phyloP scores from a whole-genome alignment of 2,888 invertebrate species.

The Ephialtes manifestator region DNA sequence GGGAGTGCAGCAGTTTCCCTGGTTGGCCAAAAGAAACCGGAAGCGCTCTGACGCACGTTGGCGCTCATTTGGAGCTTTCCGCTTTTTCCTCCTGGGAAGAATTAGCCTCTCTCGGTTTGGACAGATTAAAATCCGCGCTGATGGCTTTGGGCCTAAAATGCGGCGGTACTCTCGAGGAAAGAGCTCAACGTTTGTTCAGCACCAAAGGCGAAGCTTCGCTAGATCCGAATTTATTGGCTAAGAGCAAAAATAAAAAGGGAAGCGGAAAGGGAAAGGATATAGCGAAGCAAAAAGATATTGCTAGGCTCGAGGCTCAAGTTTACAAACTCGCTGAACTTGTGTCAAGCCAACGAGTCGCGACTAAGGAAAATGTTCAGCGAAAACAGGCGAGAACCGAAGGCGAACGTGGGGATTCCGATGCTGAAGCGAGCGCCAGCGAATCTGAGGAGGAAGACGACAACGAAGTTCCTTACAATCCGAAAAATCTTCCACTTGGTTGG shows the following conservation, averaged over 20 bases:
- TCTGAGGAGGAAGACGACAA: conserved; percentile 96
- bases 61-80: conserved; percentile 98
- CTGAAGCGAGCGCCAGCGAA: conserved; percentile 93
- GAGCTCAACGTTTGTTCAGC: conserved; percentile 97
- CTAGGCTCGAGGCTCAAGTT: conserved; percentile 95
- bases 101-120: conserved; percentile 97
- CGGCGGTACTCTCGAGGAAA: conserved; percentile 98
- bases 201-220: conserved; percentile 98
- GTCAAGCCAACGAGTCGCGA: conserved; percentile 94
- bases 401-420: conserved; percentile 96
- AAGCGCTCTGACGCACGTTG: conserved; percentile 96
- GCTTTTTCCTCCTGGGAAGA: conserved; percentile 99
- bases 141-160: conserved; percentile 99
- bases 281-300: conserved; percentile 94
- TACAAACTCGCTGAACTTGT: conserved; percentile 95
- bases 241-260: conserved; percentile 92
- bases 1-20: conserved; percentile 96
- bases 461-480: conserved; percentile 99
- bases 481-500: conserved; percentile 99
- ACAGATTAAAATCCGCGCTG: conserved; percentile 98
- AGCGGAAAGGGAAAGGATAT: conserved; percentile 88
- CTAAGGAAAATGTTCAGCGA: conserved; percentile 99
- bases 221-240: conserved; percentile 96
- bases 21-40: conserved; percentile 99
- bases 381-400: conserved; percentile 98